Conservation (phyloP, 2,113 vertebrate species). For the Uria aalge region DNA sequence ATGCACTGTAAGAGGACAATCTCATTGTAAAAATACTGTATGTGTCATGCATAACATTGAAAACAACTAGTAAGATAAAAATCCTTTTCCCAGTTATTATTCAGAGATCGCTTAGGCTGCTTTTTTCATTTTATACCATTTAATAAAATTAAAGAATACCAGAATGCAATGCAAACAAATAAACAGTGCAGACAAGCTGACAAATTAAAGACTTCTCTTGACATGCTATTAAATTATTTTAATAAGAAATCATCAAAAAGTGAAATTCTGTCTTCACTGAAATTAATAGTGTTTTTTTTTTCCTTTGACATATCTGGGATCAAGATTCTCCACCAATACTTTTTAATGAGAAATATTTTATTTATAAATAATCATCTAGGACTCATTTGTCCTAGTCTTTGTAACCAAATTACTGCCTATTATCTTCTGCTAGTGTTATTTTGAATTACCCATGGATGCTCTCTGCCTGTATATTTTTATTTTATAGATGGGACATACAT, state of each 20-base stretch:
- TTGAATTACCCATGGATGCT: not conserved
- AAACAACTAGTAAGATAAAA: not conserved
- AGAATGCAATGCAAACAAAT: constrained; percentile 9
- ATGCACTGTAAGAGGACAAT: not conserved
- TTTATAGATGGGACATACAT: not conserved
- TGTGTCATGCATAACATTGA: not conserved
- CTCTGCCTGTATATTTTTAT: not conserved
- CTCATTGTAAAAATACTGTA: not conserved
- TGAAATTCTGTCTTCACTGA: not conserved
- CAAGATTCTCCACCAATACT: not conserved
- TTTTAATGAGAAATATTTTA: constrained; percentile 35
- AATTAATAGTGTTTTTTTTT: not conserved
- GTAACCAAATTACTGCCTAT: constrained; percentile 6
- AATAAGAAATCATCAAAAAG: not conserved
- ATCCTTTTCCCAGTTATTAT: not conserved
- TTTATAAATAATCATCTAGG: constrained; percentile 16
- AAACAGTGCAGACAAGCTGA: not conserved
- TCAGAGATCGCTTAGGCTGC: not conserved
- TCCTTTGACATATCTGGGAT: not conserved
- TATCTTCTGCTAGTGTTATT: not conserved
- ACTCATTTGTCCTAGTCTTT: not conserved
- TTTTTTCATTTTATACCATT: not conserved
- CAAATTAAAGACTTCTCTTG: constrained; percentile 11
- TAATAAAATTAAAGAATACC: constrained; percentile 8
- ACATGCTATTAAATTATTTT: not conserved